Evolutionary conservation across 2,113 vertebrate genomes (phyloP).

Genomic region (Vulpes lagopus): DNA sequence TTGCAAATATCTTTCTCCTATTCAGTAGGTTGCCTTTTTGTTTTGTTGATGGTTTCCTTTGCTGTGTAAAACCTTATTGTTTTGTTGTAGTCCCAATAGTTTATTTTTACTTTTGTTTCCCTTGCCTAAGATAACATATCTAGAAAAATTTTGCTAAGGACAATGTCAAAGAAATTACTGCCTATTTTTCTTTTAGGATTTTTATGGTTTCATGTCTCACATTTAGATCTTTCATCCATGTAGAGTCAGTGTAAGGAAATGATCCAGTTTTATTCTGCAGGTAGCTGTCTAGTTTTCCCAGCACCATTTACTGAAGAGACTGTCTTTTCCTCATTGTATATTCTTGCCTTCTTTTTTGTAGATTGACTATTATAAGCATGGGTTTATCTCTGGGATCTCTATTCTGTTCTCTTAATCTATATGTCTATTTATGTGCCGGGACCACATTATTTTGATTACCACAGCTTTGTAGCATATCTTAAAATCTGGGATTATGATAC

Average conservation of each 20-base stretch:
- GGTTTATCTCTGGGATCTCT: background rate
- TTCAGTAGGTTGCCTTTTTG: background rate
- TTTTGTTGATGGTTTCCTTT: background rate
- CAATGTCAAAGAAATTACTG: background rate
- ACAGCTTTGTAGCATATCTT: background rate
- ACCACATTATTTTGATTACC: background rate
- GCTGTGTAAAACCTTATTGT: background rate
- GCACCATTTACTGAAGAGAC: background rate
- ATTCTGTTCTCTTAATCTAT: background rate
- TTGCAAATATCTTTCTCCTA: background rate
- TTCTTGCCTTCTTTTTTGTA: background rate
- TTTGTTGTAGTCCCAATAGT: background rate
- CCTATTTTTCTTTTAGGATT: background rate
- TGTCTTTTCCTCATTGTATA: background rate
- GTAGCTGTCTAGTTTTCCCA: background rate
- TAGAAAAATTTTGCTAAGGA: background rate
- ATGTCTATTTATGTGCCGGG: background rate
- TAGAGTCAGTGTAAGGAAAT: background rate
- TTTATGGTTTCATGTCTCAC: background rate
- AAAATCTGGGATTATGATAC: background rate
- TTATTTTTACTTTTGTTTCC: background rate
- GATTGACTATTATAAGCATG: background rate
- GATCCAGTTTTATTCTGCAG: background rate
- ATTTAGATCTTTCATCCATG: background rate
- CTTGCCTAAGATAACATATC: background rate